Percentiles rank a stretch among this genome's conserved stretches.
phyloP scores from a whole-genome alignment of 2,113 vertebrate species.

The Apeltes quadracus region DNA sequence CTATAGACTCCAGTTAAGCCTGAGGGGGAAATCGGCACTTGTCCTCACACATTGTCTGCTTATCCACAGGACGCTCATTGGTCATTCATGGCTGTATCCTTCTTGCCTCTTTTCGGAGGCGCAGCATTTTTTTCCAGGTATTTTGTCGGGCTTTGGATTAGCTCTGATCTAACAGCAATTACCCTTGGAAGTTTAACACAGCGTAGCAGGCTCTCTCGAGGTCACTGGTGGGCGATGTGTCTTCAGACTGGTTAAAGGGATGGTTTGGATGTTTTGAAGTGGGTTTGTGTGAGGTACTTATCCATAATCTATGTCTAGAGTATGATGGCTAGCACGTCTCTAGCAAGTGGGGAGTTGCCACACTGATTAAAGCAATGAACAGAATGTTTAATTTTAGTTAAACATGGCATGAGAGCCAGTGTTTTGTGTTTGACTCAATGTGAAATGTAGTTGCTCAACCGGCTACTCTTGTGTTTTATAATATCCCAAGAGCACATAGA shows the following conservation, averaged over 20 bases:
- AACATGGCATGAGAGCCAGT: neutral
- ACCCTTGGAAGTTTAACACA: slow-evolving; percentile 62
- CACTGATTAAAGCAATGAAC: neutral
- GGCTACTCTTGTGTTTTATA: neutral
- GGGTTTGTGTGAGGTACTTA: neutral
- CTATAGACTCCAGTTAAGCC: slow-evolving; percentile 48
- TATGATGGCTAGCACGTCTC: neutral
- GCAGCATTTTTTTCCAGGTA: slow-evolving; percentile 48
- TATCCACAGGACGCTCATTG: slow-evolving; percentile 64
- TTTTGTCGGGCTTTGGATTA: slow-evolving; percentile 72
- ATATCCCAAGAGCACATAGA: neutral
- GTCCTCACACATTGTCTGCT: slow-evolving; percentile 46
- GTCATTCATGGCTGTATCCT: slow-evolving; percentile 56
- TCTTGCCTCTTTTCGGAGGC: slow-evolving; percentile 40
- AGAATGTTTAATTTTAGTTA: neutral
- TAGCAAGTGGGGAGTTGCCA: neutral
- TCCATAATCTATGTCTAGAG: too few relatives aligned
- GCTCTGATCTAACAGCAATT: slow-evolving; percentile 77
- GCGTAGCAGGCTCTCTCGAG: slow-evolving; percentile 53
- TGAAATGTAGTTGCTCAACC: neutral
- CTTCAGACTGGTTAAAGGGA: slow-evolving; percentile 35
- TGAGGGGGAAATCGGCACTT: slow-evolving; percentile 35
- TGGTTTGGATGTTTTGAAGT: neutral
- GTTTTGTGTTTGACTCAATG: neutral
- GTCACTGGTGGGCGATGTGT: slow-evolving; percentile 44